Base-by-base conservation (phyloP, 2,888 invertebrate genomes). In the Helobdella robusta region DNA sequence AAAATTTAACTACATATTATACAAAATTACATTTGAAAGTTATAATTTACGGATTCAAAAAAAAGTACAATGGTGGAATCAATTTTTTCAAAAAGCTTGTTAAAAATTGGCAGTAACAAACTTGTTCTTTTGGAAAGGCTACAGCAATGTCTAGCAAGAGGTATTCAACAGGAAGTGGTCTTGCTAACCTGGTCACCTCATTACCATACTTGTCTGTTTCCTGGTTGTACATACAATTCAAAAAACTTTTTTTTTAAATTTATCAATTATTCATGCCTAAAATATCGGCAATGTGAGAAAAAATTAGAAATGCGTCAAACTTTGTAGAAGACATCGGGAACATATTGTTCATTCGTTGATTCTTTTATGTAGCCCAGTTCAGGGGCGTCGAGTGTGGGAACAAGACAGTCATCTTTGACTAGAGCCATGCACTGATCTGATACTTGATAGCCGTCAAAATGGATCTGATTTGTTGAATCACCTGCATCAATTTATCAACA, bases 401-500 rank as follows among this genome's bases (percentile, higher is more conserved):
- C 84, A 74, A 99, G 84, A 77, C 93, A 90, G 75, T 86, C 84
- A 80, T 95, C 95, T 67, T 89, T 84, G 66, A 95, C 97, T 76
- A 98, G 83, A 68, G 94, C 91, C 89, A 91, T 90, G 80, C 95
- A 94, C 82, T 98, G 98, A 80, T 91, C 91, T 52, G 97, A 95
- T 71, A 98, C 95, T 81, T 94, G 93, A 83, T 98, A 98, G 44
- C 97, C 98, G 80, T 95, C 95, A 88, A 97, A 92, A 81, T 94
- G 92, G 67, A 98, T 91, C 81, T 91, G 91, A 78, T 91, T 87
- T 82, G 76, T 84, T 74, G 85, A 84, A 82, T 97, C 95, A 68
- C 95, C 91, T 89, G 69, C 0, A 46, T 2, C n/a, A n/a, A n/a
- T n/a, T n/a, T n/a, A n/a, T n/a, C n/a, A n/a, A n/a, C n/a, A n/a